Evolutionary conservation across 2,797 vertebrate species (phyloP).

Genomic region (Smutsia gigantea): DNA sequence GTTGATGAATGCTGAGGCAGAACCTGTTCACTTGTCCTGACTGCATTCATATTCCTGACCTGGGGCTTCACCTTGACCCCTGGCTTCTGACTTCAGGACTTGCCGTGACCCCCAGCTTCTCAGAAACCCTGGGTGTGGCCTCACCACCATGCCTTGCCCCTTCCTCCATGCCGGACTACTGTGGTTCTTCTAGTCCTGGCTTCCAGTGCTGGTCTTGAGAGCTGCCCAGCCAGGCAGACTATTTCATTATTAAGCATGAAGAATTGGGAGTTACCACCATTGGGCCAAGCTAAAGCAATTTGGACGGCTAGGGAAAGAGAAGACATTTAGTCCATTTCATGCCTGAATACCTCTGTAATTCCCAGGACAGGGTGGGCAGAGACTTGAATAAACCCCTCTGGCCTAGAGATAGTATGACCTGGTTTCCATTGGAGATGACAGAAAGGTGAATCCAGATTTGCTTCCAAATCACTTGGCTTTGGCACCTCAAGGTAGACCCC

Average conservation of each 20-base stretch:
- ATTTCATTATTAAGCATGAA: not conserved
- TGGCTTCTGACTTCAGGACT: not conserved
- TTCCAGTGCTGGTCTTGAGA: not conserved
- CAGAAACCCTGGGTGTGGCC: not conserved
- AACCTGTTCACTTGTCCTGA: not conserved
- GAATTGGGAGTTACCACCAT: not conserved
- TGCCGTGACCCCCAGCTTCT: not conserved
- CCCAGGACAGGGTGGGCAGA: slow-evolving; percentile 45
- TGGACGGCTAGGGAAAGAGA: slow-evolving; percentile 26
- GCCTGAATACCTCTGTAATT: slow-evolving; percentile 61
- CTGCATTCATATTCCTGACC: not conserved
- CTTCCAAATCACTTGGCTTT: not conserved
- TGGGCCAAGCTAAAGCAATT: not conserved
- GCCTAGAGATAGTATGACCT: not conserved
- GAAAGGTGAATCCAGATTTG: not conserved
- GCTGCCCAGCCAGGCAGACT: not conserved
- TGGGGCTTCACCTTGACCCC: not conserved
- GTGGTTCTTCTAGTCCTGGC: not conserved
- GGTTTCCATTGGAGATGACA: not conserved
- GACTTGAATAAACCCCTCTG: slow-evolving; percentile 24
- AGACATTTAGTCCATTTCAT: slow-evolving; percentile 58
- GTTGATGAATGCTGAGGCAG: not conserved
- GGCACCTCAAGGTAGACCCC: not conserved
- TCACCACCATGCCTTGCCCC: not conserved
- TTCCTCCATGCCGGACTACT: not conserved